These are phyloP conservation scores for Heteromyza rotundicornis DNA, from an alignment of 2,888 invertebrate genomes.

Conservation along the genomic window DNA sequence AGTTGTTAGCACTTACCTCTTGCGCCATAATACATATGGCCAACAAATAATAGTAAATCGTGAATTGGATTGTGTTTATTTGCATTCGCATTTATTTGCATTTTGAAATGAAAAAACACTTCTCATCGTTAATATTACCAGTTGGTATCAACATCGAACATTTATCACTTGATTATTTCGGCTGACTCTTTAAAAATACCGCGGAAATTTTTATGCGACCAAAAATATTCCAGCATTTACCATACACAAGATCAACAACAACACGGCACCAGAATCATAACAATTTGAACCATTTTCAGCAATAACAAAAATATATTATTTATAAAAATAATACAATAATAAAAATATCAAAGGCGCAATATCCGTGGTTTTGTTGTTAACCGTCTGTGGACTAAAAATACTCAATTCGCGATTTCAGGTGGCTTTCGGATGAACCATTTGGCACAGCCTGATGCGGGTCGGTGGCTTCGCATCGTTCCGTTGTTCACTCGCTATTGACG, in stretches of 20 bases:
- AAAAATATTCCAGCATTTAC: slow-evolving; percentile 18
- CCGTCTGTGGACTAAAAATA: not conserved
- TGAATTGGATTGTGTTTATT: no score
- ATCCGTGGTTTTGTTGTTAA: not conserved
- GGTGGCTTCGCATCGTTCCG: slow-evolving; percentile 5
- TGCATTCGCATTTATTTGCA: no score
- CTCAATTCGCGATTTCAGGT: no score
- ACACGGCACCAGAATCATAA: not conserved
- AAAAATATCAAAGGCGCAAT: not conserved
- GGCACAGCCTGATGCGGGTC: slow-evolving; percentile 17
- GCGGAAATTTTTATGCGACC: slow-evolving; percentile 14
- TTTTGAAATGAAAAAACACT: no score
- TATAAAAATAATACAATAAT: no score
- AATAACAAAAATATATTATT: slow-evolving; percentile 11
- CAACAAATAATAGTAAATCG: no score
- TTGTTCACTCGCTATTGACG: no score
- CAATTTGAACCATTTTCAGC: not conserved
- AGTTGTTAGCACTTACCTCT: no score
- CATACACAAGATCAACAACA: slow-evolving; percentile 10
- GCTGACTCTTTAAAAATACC: not conserved
- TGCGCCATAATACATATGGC: no score
- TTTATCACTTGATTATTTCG: not conserved
- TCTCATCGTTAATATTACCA: no score
- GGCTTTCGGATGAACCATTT: no score
- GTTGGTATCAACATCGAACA: not conserved